A percentile compares a stretch with the other conserved stretches of the same genome.
Evolutionary conservation across 2,797 vertebrate species (phyloP).

Genomic region (Microcaecilia unicolor): DNA sequence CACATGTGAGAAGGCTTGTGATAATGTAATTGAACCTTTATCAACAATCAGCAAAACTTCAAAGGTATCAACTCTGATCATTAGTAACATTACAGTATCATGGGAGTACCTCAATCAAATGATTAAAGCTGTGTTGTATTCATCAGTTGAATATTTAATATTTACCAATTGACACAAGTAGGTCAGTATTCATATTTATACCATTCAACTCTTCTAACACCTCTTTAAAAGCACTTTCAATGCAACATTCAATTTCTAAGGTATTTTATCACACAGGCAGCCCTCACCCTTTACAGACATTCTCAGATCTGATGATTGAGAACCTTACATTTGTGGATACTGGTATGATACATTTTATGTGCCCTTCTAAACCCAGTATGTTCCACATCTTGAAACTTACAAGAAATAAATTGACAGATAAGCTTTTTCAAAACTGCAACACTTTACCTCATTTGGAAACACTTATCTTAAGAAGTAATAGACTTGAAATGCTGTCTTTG

Average conservation of each 20-base stretch:
- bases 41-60: slow-evolving; percentile 30
- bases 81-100: slow-evolving; percentile 41
- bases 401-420: slow-evolving; percentile 63
- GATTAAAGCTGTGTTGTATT: slow-evolving; percentile 45
- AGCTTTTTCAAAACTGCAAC: slow-evolving; percentile 64
- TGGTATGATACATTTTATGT: slow-evolving; percentile 69
- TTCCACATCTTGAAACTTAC: slow-evolving; percentile 65
- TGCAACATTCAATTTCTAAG: not conserved
- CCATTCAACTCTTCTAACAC: slow-evolving; percentile 8
- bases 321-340: slow-evolving; percentile 54
- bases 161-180: slow-evolving; percentile 26
- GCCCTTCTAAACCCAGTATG: slow-evolving; percentile 54
- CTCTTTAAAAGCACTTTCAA: not conserved
- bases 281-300: not conserved
- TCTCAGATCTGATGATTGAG: slow-evolving; percentile 65
- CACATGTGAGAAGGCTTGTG: slow-evolving; percentile 9
- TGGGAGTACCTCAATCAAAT: slow-evolving; percentile 44
- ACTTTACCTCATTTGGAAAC: slow-evolving; percentile 47
- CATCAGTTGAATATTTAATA: slow-evolving; percentile 46
- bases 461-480: slow-evolving; percentile 62
- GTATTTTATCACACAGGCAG: not conserved
- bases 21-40: slow-evolving; percentile 7
- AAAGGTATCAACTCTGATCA: slow-evolving; percentile 45
- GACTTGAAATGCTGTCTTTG: slow-evolving; percentile 51
- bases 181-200: accelerated